Conservation (phyloP, 2,113 vertebrate genomes). For the Tor tambroides region DNA sequence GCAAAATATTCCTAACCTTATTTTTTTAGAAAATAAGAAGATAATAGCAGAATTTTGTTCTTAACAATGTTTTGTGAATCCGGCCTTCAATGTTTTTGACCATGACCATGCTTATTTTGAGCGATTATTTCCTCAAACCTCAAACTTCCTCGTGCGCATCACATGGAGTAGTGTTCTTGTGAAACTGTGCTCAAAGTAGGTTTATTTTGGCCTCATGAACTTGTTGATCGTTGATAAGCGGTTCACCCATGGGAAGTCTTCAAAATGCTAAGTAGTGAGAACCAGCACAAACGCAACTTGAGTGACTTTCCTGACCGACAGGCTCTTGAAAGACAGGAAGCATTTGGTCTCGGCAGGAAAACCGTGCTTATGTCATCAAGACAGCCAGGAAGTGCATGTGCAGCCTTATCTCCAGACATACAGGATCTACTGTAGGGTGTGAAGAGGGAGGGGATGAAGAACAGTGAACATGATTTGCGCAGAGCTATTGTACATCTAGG, state of each 20-base stretch:
- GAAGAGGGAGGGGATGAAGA: not conserved
- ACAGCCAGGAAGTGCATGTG: constrained; percentile 1
- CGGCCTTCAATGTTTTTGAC: not conserved
- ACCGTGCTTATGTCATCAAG: not conserved
- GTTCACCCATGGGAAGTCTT: not conserved
- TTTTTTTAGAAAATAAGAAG: too few species aligned
- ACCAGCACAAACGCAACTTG: not conserved
- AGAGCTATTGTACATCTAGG: not conserved
- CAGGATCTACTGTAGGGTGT: not conserved
- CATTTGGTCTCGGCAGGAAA: not conserved
- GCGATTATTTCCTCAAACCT: not conserved
- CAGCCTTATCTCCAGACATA: not conserved
- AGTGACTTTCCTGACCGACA: not conserved
- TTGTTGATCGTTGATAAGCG: not conserved
- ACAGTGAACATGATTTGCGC: not conserved
- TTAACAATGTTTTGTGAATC: not conserved
- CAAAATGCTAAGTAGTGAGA: not conserved
- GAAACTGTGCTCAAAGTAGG: not conserved
- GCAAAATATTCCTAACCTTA: too few species aligned
- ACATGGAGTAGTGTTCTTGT: not conserved
- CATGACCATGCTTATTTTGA: not conserved
- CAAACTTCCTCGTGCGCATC: not conserved
- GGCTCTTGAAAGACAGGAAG: not conserved
- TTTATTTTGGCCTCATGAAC: not conserved
- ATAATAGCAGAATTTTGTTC: too few species aligned